phyloP scores from a whole-genome alignment of 2,797 vertebrate genomes.

The Podarcis lilfordi region DNA sequence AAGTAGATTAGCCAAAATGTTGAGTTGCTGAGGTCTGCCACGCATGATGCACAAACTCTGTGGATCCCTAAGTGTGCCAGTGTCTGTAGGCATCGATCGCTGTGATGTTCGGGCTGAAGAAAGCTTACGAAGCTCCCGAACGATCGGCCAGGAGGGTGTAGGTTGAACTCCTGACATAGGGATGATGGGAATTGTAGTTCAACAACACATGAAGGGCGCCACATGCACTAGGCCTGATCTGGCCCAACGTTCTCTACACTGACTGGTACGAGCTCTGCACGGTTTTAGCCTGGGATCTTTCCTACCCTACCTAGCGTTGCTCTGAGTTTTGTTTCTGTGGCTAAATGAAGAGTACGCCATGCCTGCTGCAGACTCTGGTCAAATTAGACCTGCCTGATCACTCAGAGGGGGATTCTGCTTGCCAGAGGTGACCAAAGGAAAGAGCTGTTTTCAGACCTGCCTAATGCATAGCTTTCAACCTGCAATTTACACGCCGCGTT shows the following conservation, averaged over 20 bases:
- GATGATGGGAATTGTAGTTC: too few species aligned
- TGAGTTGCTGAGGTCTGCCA: too few species aligned
- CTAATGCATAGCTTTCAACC: background rate
- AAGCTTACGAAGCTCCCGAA: too few species aligned
- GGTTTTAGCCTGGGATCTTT: background rate
- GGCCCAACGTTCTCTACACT: background rate
- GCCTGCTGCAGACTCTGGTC: background rate
- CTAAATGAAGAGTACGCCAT: background rate
- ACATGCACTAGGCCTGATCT: too few species aligned
- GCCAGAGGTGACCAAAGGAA: background rate
- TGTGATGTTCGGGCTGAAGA: too few species aligned
- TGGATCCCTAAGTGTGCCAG: too few species aligned
- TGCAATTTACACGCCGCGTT: background rate
- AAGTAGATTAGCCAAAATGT: too few species aligned
- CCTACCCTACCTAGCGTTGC: background rate
- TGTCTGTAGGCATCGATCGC: too few species aligned
- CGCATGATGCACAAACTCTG: too few species aligned
- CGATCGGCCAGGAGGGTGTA: too few species aligned
- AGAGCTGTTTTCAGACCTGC: background rate
- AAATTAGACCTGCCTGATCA: background rate
- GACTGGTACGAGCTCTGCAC: background rate
- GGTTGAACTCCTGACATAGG: too few species aligned
- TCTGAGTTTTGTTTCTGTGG: background rate
- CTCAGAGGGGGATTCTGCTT: background rate
- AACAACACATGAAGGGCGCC: background rate